Evolutionary conservation across 2,113 vertebrate species (phyloP).

Genomic region (Cardinalis cardinalis): DNA sequence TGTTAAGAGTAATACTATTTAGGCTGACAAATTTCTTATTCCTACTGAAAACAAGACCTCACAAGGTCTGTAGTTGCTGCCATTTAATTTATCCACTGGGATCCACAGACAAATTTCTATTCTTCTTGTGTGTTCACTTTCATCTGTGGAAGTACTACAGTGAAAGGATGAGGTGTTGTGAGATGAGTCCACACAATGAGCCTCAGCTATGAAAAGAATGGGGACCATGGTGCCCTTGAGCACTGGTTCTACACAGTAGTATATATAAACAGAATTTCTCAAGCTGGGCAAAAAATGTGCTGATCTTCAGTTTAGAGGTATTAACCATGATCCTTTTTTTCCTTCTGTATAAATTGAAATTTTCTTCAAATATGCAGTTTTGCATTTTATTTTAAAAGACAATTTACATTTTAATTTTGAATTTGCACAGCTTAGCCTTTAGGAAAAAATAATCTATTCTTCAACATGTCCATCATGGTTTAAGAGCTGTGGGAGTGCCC

Average conservation of each 20-base stretch:
- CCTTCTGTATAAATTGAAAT: not conserved
- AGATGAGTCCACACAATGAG: not conserved
- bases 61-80: not conserved
- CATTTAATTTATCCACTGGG: not conserved
- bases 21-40: not conserved
- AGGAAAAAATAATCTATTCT: not conserved
- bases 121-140: not conserved
- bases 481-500: not conserved
- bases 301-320: not conserved
- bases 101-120: not conserved
- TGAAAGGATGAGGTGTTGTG: not conserved
- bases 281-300: not conserved
- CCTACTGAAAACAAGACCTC: not conserved
- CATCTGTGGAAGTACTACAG: not conserved
- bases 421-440: not conserved
- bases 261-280: not conserved
- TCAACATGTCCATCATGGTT: not conserved
- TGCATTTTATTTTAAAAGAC: not conserved
- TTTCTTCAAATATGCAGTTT: not conserved
- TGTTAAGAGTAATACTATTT: not conserved
- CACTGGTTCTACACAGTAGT: not conserved
- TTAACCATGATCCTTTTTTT: not conserved
- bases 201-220: not conserved
- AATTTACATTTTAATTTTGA: not conserved
- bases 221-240: not conserved